Conservation (phyloP, 2,888 invertebrate genomes). For the Philereme vetulata region DNA sequence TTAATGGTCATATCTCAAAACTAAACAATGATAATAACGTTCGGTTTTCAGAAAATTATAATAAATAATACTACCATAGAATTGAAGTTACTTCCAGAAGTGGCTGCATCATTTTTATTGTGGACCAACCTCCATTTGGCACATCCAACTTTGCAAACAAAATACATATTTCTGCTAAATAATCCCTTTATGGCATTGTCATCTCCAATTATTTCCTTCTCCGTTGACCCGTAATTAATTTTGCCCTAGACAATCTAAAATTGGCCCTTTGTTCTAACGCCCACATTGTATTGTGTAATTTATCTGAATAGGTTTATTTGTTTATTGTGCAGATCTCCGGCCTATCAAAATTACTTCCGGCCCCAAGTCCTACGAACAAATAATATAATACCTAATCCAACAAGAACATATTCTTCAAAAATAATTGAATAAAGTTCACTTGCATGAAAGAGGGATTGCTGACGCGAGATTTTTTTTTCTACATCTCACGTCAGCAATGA, state of each 20-base stretch:
- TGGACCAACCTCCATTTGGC: no score
- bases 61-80: no score
- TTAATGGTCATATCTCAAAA: no score
- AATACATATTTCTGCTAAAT: constrained; percentile 3
- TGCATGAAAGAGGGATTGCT: constrained; percentile 20
- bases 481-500: constrained; percentile 39
- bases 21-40: no score
- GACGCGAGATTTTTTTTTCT: constrained; percentile 15
- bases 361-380: not conserved
- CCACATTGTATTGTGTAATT: constrained; percentile 21
- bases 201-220: constrained; percentile 15
- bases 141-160: not conserved
- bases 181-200: constrained; percentile 10
- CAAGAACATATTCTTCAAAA: not conserved
- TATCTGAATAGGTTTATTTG: constrained; percentile 18
- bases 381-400: not conserved
- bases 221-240: constrained; percentile 27
- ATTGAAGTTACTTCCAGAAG: no score
- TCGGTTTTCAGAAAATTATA: no score
- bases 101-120: no score
- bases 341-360: not conserved
- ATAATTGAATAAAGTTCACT: not conserved
- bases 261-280: constrained; percentile 20
- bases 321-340: constrained; percentile 11
- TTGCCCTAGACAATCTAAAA: constrained; percentile 17